Evolutionary conservation across 2,113 vertebrate genomes (phyloP).

Genomic region (Indri indri): DNA sequence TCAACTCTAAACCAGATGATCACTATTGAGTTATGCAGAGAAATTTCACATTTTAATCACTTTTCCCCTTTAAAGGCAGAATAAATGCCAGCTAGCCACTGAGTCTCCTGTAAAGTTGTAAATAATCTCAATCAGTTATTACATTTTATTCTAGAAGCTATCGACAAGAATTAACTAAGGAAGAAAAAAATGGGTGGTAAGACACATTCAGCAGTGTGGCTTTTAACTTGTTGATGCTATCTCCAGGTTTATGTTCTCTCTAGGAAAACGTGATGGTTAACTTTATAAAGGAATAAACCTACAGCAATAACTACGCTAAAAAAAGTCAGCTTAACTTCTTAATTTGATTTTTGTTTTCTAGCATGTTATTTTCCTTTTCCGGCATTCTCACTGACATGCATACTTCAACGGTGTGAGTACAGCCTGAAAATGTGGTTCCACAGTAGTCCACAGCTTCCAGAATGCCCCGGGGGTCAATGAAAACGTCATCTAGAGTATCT

Average conservation of each 20-base stretch:
- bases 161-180: not conserved
- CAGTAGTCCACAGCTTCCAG: not conserved
- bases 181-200: not conserved
- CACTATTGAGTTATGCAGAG: not conserved
- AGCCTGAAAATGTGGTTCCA: not conserved
- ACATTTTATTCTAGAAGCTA: not conserved
- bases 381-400: not conserved
- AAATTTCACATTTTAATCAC: slow-evolving; percentile 24
- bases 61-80: not conserved
- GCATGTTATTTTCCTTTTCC: not conserved
- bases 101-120: not conserved
- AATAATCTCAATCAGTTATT: slow-evolving; percentile 12
- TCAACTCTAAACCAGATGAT: not conserved
- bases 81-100: not conserved
- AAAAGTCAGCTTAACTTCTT: not conserved
- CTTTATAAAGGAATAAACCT: not conserved
- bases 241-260: not conserved
- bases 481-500: not conserved
- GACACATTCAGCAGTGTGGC: not conserved
- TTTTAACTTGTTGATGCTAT: not conserved
- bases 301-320: not conserved
- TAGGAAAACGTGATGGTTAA: slow-evolving; percentile 1
- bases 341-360: not conserved
- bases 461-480: not conserved
- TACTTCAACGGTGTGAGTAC: not conserved